Base-by-base conservation (phyloP, 2,797 vertebrate genomes). In the Rhinoraja longicauda region DNA sequence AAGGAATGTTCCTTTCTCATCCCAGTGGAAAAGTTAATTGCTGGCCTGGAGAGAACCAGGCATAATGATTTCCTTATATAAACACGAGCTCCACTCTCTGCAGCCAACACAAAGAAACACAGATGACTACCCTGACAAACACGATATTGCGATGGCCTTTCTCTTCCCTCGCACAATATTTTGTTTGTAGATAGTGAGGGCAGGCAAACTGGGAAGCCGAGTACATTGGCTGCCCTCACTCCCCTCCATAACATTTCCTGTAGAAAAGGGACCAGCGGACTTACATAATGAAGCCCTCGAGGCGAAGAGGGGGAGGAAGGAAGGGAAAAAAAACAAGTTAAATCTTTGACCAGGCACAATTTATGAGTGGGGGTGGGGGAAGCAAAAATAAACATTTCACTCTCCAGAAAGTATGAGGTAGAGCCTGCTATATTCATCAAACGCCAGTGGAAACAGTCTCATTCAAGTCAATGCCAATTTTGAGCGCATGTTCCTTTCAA, bases 31-130 rank as follows among this genome's bases (percentile, higher is more conserved):
- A 95, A 94, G 94, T 94, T 93, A 95, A 95, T 94, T 94, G 94
- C 94, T 93, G 93, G 92, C 39, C 73, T 93, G 90, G 94, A 94
- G 95, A 95, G 93, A 93, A 94, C 94, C 94, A 94, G 94, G 94
- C 93, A 95, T 93, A 94, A 94, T 94, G 93, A 94, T 94, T 95
- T 95, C 95, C 95, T 95, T 95, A 93, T 90, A 93, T 93, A 95
- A 95, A 95, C 93, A 95, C 45, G 93, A 0, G 0, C 77, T 86
- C 88, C 93, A 77, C 94, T 94, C 93, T 94, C 93, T 94, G 93
- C 93, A 57, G 90, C 90, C 90, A 92, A 92, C 72, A 92, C 90
- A 73, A 92, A 92, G 90, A 92, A 92, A 92, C 93, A 94, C 21
- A n/a, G 94, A 93, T 84, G 92, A 82, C 93, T 92, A 45, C 90